phyloP scores from a whole-genome alignment of 2,113 vertebrate genomes.

The Alligator sinensis region DNA sequence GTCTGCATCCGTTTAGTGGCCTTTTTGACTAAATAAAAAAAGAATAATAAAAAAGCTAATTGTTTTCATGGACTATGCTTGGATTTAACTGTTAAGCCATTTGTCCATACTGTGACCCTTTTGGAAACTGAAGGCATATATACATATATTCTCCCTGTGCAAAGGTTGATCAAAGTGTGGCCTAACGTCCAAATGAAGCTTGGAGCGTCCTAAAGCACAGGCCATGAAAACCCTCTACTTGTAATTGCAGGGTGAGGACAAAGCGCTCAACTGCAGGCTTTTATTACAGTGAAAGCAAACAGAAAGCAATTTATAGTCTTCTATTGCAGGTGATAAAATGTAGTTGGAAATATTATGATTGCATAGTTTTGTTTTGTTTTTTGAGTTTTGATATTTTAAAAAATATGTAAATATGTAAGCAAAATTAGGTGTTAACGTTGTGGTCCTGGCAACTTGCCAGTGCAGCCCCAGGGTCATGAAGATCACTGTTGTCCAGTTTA shows the following conservation, averaged over 20 bases:
- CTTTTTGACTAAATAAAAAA: too few species aligned
- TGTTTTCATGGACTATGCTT: neutral
- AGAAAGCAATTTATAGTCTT: slow-evolving; percentile 57
- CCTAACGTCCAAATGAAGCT: neutral
- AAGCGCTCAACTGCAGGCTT: slow-evolving; percentile 51
- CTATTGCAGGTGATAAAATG: slow-evolving; percentile 41
- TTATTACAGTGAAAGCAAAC: slow-evolving; percentile 58
- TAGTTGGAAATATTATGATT: slow-evolving; percentile 39
- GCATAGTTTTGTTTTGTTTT: slow-evolving; percentile 10
- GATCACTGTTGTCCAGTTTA: neutral
- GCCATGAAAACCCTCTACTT: neutral
- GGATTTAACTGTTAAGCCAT: neutral
- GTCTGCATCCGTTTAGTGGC: too few species aligned
- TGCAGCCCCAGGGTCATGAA: neutral
- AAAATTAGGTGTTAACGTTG: slow-evolving; percentile 2
- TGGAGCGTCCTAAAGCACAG: neutral
- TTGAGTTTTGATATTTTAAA: neutral
- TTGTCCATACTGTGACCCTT: neutral
- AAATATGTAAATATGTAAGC: slow-evolving; percentile 28
- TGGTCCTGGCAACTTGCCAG: neutral
- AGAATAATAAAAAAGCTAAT: neutral
- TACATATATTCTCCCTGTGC: neutral
- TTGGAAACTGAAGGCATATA: neutral
- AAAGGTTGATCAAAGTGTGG: neutral
- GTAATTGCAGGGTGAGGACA: neutral